Evolutionary conservation across 2,797 vertebrate species (phyloP).

Genomic region (Pseudochirops cupreus): DNA sequence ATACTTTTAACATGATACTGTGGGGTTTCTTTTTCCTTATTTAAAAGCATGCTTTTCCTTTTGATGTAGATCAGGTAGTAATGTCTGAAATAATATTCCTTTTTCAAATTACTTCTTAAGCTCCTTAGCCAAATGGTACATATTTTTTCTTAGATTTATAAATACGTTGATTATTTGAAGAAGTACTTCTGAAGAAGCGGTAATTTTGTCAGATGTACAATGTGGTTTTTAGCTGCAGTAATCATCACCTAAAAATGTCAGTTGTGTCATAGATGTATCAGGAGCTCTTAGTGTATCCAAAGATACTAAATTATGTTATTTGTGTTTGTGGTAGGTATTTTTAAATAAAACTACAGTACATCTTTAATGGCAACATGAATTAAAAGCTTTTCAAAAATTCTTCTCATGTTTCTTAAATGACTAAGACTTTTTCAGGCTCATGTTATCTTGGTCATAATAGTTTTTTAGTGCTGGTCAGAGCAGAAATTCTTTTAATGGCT

Average conservation of each 20-base stretch:
- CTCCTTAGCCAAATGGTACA: background rate
- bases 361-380: conserved; percentile 23
- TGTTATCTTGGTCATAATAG: conserved; percentile 59
- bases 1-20: background rate
- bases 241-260: background rate
- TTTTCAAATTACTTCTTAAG: conserved; percentile 1
- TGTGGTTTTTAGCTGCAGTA: background rate
- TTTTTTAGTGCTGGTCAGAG: conserved; percentile 63
- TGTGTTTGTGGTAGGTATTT: conserved; percentile 45
- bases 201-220: background rate
- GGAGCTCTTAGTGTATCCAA: background rate
- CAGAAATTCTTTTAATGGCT: conserved; percentile 72
- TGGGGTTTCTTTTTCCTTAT: background rate
- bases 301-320: background rate
- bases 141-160: background rate
- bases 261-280: background rate
- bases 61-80: background rate
- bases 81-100: background rate
- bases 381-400: conserved; percentile 49
- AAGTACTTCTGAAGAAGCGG: background rate
- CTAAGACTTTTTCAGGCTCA: conserved; percentile 51
- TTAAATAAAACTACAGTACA: conserved; percentile 44
- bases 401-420: conserved; percentile 48
- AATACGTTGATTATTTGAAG: background rate
- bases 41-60: background rate